A percentile compares a stretch with the other conserved stretches of the same genome.
Evolutionary conservation across 2,113 vertebrate genomes (phyloP).

Genomic region (Colinus virginianus): DNA sequence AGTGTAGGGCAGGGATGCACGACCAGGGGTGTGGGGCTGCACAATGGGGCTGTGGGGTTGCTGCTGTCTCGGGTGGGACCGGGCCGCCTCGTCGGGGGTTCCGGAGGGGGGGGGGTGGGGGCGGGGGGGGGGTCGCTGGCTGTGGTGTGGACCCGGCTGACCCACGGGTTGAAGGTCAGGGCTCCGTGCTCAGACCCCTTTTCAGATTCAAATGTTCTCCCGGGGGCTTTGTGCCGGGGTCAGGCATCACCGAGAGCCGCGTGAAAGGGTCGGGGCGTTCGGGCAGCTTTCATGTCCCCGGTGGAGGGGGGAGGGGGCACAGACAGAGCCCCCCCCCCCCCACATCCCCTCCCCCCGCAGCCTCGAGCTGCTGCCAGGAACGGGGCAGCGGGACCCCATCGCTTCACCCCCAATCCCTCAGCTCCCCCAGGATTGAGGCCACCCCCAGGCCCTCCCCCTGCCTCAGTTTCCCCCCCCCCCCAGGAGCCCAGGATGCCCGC

Average conservation of each 20-base stretch:
- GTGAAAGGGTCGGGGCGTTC: background rate
- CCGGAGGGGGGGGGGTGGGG: background rate
- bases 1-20: too few species aligned
- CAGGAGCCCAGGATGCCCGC: fast-evolving
- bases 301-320: background rate
- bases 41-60: background rate
- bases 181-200: constrained; percentile 80
- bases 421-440: background rate
- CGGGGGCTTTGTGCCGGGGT: constrained; percentile 62
- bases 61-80: background rate
- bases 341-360: fast-evolving
- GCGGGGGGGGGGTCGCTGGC: background rate
- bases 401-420: background rate
- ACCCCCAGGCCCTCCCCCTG: background rate
- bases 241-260: background rate
- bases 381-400: background rate
- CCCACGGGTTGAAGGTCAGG: constrained; percentile 84
- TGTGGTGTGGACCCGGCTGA: constrained; percentile 44
- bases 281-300: background rate
- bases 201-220: constrained; percentile 83
- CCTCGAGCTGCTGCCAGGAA: background rate
- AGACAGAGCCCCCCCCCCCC: background rate
- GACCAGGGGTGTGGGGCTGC: too few species aligned
- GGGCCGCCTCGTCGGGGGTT: background rate
- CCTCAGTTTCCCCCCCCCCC: background rate